Percentiles rank a stretch among this genome's conserved stretches.
phyloP scores from a whole-genome alignment of 2,797 vertebrate genomes.

The Miopithecus talapoin region DNA sequence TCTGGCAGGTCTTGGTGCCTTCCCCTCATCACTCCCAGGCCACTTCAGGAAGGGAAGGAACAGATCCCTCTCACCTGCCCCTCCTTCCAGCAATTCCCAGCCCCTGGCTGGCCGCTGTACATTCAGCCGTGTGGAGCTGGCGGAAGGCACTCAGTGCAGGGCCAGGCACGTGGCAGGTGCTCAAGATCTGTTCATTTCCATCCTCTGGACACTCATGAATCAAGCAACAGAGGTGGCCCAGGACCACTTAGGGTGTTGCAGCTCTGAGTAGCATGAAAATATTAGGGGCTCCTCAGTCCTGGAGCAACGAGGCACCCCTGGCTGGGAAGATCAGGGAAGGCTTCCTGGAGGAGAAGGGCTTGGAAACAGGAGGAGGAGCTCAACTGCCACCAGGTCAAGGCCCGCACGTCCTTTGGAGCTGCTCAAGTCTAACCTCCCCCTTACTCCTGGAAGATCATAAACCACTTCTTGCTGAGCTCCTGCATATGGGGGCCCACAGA shows the following conservation, averaged over 20 bases:
- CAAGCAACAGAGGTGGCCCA: background rate
- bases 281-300: background rate
- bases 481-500: background rate
- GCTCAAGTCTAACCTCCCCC: background rate
- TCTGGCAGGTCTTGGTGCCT: background rate
- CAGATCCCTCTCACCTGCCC: background rate
- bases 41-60: background rate
- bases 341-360: conserved; percentile 10
- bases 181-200: background rate
- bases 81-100: conserved; percentile 1
- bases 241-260: background rate
- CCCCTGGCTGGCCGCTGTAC: background rate
- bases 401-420: background rate
- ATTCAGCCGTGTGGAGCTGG: background rate
- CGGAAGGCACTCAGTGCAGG: background rate
- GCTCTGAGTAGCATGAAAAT: background rate
- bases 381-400: background rate
- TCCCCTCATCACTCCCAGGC: background rate
- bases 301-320: background rate
- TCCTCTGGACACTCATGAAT: background rate
- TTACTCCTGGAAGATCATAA: background rate
- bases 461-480: background rate
- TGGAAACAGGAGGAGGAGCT: background rate
- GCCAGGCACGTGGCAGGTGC: background rate
- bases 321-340: background rate